Conservation (phyloP, 37 sponge, comb jelly and placozoan species). For the Beroe forskalii region DNA sequence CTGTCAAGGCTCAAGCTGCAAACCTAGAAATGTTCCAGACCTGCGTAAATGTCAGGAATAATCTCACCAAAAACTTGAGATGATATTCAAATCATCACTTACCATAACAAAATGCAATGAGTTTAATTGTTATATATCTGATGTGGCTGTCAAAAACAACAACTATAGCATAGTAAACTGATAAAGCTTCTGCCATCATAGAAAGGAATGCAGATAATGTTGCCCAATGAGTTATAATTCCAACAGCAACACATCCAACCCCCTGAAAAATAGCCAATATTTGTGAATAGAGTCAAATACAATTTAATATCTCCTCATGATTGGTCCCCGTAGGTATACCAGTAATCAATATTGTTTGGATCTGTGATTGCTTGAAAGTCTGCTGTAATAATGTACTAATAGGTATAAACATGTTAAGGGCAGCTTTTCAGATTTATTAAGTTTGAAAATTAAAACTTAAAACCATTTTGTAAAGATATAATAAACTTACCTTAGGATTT, state of each 20-base stretch:
- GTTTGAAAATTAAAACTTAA: too few species aligned
- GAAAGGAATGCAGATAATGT: slow-evolving; percentile 2
- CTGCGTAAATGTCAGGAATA: too few species aligned
- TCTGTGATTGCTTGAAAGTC: too few species aligned
- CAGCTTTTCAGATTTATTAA: too few species aligned
- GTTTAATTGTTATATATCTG: slow-evolving; percentile 26
- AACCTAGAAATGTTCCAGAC: too few species aligned
- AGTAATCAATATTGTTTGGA: too few species aligned
- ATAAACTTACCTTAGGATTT: not conserved
- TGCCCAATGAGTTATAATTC: slow-evolving; percentile 13
- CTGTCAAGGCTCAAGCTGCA: too few species aligned
- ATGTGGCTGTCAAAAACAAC: slow-evolving; percentile 34
- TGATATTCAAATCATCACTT: not conserved
- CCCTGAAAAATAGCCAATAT: slow-evolving; percentile 11
- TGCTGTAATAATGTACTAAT: too few species aligned
- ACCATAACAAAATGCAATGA: slow-evolving; percentile 4
- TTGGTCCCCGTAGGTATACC: too few species aligned
- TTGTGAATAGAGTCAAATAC: not conserved
- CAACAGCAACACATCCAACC: not conserved
- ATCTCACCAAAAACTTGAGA: too few species aligned
- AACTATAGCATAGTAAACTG: slow-evolving; percentile 43
- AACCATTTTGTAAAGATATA: too few species aligned
- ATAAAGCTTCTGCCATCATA: slow-evolving; percentile 37
- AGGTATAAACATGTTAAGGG: too few species aligned
- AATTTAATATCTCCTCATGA: not conserved